Percentiles rank a stretch among this genome's conserved stretches.
These are phyloP conservation scores for Urocyon cinereoargenteus DNA, from an alignment of 2,797 vertebrate species.

Conservation along the genomic window DNA sequence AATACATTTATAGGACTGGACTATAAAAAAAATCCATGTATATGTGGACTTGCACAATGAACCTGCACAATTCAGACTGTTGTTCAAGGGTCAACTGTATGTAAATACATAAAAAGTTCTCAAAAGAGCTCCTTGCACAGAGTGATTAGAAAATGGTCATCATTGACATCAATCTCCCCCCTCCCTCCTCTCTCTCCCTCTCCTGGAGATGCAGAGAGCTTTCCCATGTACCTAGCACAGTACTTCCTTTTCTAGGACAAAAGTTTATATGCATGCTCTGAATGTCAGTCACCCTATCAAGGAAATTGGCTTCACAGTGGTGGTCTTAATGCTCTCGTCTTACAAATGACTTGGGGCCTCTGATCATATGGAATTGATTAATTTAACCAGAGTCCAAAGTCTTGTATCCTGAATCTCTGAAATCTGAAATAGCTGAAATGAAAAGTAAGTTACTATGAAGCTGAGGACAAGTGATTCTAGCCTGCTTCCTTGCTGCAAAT, in stretches of 20 bases:
- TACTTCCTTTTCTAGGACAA: not conserved
- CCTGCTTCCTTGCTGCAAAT: not conserved
- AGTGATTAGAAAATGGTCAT: not conserved
- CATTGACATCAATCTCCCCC: not conserved
- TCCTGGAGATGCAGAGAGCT: not conserved
- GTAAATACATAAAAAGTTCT: not conserved
- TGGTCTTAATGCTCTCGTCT: not conserved
- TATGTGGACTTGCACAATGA: not conserved
- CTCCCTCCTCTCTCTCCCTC: not conserved
- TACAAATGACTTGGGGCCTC: not conserved
- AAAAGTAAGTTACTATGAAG: not conserved
- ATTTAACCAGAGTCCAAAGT: not conserved
- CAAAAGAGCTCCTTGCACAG: not conserved
- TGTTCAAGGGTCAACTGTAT: not conserved
- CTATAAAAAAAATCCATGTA: not conserved
- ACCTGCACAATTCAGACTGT: not conserved
- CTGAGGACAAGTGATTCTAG: not conserved
- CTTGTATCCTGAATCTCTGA: not conserved
- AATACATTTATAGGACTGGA: too few species aligned
- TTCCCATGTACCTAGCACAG: fast-evolving
- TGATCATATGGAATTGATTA: not conserved
- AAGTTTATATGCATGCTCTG: not conserved
- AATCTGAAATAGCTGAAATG: not conserved
- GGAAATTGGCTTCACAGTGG: not conserved
- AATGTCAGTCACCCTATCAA: not conserved